Percentiles rank a stretch among this genome's conserved stretches.
phyloP scores from a whole-genome alignment of 2,888 invertebrate species.

The Empis stercorea region DNA sequence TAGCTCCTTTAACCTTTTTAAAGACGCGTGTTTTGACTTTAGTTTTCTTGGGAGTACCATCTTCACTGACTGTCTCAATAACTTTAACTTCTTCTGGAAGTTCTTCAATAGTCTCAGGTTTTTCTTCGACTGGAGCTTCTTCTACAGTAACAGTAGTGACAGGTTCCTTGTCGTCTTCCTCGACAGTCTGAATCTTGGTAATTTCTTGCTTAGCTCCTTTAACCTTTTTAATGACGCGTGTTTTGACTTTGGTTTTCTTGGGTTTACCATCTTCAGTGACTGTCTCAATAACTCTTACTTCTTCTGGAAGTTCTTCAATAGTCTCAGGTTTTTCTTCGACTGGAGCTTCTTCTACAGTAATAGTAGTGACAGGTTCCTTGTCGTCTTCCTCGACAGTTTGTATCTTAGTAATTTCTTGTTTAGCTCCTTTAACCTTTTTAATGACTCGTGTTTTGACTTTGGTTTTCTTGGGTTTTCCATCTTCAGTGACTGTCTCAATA shows the following conservation, averaged over 20 bases:
- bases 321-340: slow-evolving; percentile 15
- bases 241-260: slow-evolving; percentile 23
- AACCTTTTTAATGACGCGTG: slow-evolving; percentile 25
- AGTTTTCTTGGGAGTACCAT: slow-evolving; percentile 18
- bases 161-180: slow-evolving; percentile 30
- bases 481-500: slow-evolving; percentile 8
- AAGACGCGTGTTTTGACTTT: slow-evolving; percentile 25
- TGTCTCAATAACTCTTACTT: slow-evolving; percentile 6
- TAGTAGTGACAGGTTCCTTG: slow-evolving; percentile 23
- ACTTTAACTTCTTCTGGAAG: slow-evolving; percentile 11
- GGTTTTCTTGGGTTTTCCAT: slow-evolving; percentile 16
- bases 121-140: slow-evolving; percentile 17
- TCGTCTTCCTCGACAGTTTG: slow-evolving; percentile 16
- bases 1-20: slow-evolving; percentile 25
- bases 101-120: slow-evolving; percentile 10
- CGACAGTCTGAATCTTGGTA: slow-evolving; percentile 30
- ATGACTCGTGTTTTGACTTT: slow-evolving; percentile 7
- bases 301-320: slow-evolving; percentile 13
- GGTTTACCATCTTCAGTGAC: slow-evolving; percentile 7
- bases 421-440: slow-evolving; percentile 12
- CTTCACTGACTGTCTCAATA: slow-evolving; percentile 6
- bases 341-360: slow-evolving; percentile 19
- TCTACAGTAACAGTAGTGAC: slow-evolving; percentile 21
- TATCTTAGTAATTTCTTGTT: slow-evolving; percentile 20
- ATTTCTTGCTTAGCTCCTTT: slow-evolving; percentile 28